Conservation (phyloP, 1,140 invertebrate genomes). For the Phocides pigmalion region DNA sequence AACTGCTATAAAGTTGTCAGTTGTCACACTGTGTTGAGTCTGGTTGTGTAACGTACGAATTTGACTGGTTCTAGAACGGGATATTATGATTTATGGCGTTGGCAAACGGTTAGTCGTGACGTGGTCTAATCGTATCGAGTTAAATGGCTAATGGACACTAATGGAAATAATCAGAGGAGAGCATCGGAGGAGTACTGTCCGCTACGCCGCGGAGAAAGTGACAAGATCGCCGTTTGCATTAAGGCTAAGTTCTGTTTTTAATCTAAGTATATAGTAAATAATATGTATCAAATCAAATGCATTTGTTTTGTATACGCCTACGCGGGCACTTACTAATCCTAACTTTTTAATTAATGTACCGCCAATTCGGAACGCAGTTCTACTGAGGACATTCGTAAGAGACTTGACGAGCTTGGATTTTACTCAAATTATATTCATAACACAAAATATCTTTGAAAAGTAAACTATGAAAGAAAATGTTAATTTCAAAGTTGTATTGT, state of each 20-base stretch:
- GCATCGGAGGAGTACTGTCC: slow-evolving; percentile 64
- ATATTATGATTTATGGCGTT: slow-evolving; percentile 73
- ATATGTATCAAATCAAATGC: too few species aligned
- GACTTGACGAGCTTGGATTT: too few species aligned
- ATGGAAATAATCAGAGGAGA: slow-evolving; percentile 75
- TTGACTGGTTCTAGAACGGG: slow-evolving; percentile 54
- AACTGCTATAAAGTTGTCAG: slow-evolving; percentile 26
- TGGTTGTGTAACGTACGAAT: slow-evolving; percentile 53
- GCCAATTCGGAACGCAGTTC: too few species aligned
- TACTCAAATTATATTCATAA: too few species aligned
- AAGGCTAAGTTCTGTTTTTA: slow-evolving; percentile 48
- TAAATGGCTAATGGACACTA: slow-evolving; percentile 80
- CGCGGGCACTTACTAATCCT: too few species aligned
- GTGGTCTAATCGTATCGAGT: slow-evolving; percentile 76
- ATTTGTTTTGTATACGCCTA: too few species aligned
- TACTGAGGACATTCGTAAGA: too few species aligned
- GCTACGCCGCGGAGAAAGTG: slow-evolving; percentile 63
- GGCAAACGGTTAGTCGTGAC: slow-evolving; percentile 65
- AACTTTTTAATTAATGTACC: too few species aligned
- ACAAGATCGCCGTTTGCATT: slow-evolving; percentile 52
- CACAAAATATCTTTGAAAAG: too few species aligned
- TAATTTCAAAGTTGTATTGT: too few species aligned
- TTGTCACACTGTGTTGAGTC: slow-evolving; percentile 18
- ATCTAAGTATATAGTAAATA: too few species aligned
- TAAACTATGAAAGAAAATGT: too few species aligned